Percentiles rank a stretch among this genome's conserved stretches.
Evolutionary conservation across 1,140 invertebrate species (phyloP).

Genomic region (Drosophila nasuta): DNA sequence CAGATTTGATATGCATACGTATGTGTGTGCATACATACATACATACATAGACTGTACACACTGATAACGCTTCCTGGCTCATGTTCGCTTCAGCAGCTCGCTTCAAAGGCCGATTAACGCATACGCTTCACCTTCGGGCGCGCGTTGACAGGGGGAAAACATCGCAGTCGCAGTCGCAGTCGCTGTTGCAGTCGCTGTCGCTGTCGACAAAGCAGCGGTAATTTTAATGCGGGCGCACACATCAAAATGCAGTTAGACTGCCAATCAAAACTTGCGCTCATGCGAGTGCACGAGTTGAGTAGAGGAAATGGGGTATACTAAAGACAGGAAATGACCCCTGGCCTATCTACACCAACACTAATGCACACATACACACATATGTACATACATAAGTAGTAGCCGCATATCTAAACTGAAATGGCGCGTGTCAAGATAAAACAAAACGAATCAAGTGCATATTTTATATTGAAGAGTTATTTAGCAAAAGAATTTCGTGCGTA

Average conservation of each 20-base stretch:
- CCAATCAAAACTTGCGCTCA: slow-evolving; percentile 14
- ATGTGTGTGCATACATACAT: neutral
- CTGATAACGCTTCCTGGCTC: slow-evolving; percentile 53
- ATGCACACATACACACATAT: too few species aligned
- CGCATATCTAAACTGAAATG: slow-evolving; percentile 24
- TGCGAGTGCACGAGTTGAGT: neutral
- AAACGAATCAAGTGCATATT: neutral
- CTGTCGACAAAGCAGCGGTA: slow-evolving; percentile 21
- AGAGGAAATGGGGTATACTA: slow-evolving; percentile 33
- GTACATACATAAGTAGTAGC: neutral
- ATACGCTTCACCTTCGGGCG: slow-evolving; percentile 48
- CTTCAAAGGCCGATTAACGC: slow-evolving; percentile 21
- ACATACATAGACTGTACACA: slow-evolving; percentile 4
- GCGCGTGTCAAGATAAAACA: neutral
- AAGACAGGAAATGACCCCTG: slow-evolving; percentile 19
- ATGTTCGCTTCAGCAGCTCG: slow-evolving; percentile 51
- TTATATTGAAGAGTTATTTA: too few species aligned
- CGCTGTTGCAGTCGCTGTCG: neutral
- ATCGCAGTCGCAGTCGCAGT: neutral
- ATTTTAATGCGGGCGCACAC: slow-evolving; percentile 40
- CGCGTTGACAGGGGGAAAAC: slow-evolving; percentile 24
- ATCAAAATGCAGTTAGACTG: slow-evolving; percentile 43
- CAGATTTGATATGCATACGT: slow-evolving; percentile 3
- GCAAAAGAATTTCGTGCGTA: too few species aligned
- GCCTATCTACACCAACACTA: neutral